Evolutionary conservation across 2,113 vertebrate genomes (phyloP), one percentile per base, ranked within the genome.

Genomic region (Lipotes vexillifer): DNA sequence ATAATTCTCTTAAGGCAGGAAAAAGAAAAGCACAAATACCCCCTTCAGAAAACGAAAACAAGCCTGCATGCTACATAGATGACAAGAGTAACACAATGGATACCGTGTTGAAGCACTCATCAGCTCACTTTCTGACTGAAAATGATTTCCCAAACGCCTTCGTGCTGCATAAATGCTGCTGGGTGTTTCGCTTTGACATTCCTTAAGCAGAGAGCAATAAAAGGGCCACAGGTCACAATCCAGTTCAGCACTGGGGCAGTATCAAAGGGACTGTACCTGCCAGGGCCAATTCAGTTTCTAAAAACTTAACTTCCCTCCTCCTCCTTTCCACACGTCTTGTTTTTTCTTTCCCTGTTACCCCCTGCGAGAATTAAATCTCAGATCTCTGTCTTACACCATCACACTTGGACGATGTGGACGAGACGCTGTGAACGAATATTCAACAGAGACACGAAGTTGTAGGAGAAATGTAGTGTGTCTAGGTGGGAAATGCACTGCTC

Each of bases 151-250:
- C 52, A 31, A 72, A 92, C 18, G 29, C 61, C 75, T 38, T 13
- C 2, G 18, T 31, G 13, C 29, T 20, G 20, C 10, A 0, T 3
- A 12, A 20, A 20, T 1, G 33, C 49, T 18, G 21, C 11, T 36
- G 52, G n/a, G 38, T 36, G 75, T 44, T 65, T 21, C 33, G 4
- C 41, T 17, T 38, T 27, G 74, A 90, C 46, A 25, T 18, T 59
- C 46, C 31, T 14, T 38, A n/a, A 57, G 8, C 17, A 23, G 36
- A 38, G 29, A 31, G 36, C 49, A 41, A 52, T 61, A 36, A 41
- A n/a, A 33, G 33, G 46, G 71, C 36, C 31, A 71, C 15, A 44
- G 36, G 20, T 38, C 44, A 80, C 38, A 52, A 31, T 36, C 31
- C 5, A 44, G 69, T 14, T 74, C 36, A 27, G 69, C 72, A 55